A percentile compares a stretch with the other conserved stretches of the same genome.
Evolutionary conservation across 2,888 invertebrate genomes (phyloP).

Genomic region (Epiblema foenella): DNA sequence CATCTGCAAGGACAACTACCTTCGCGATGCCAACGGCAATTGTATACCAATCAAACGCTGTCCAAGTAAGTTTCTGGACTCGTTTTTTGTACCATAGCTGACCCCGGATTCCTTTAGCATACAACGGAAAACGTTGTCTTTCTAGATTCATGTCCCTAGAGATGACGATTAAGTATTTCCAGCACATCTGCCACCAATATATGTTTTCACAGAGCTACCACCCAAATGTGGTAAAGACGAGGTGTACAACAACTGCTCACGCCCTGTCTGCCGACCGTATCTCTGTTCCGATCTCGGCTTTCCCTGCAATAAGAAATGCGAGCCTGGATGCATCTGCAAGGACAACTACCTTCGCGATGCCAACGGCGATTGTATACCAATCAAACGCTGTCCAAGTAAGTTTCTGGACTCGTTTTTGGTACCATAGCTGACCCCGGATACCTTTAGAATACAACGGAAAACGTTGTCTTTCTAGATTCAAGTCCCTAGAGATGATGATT

Average conservation of each 20-base stretch:
- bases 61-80: constrained; percentile 12
- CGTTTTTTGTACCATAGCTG: not conserved
- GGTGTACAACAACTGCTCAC: constrained; percentile 45
- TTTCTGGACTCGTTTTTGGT: not conserved
- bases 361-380: constrained; percentile 21
- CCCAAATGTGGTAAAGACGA: constrained; percentile 35
- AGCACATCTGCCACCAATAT: no score
- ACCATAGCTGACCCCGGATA: no score
- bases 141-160: no score
- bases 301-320: constrained; percentile 36
- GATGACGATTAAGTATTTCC: no score
- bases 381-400: constrained; percentile 27
- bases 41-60: constrained; percentile 26
- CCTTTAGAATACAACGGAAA: no score
- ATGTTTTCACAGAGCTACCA: not conserved
- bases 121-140: no score
- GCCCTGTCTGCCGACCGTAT: constrained; percentile 45
- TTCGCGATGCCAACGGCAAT: constrained; percentile 13
- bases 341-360: constrained; percentile 28
- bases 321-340: constrained; percentile 57
- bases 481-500: no score
- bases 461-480: no score
- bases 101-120: no score
- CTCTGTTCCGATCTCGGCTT: constrained; percentile 50
- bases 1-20: constrained; percentile 50